phyloP scores from a whole-genome alignment of 1,140 invertebrate genomes.

The Monochamus saltuarius region DNA sequence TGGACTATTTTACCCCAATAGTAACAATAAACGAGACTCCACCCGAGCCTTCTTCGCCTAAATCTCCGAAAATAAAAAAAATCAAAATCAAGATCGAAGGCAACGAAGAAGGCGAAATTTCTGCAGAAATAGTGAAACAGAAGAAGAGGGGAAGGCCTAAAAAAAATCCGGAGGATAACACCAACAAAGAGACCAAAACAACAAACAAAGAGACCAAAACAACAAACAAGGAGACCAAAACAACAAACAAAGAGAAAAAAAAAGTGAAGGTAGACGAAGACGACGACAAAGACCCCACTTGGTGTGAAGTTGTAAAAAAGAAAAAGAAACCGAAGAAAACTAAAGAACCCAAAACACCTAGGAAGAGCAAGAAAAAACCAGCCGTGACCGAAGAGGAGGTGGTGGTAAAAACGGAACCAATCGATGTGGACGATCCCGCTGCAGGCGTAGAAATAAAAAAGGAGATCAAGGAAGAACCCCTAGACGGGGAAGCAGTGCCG shows the following conservation, averaged over 20 bases:
- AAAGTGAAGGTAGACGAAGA: background rate
- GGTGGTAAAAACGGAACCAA: conserved; percentile 9
- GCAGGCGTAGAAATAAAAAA: conserved; percentile 8
- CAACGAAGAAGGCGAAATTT: conserved; percentile 11
- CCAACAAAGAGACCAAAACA: background rate
- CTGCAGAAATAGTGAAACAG: conserved; percentile 16
- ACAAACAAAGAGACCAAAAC: background rate
- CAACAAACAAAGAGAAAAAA: background rate
- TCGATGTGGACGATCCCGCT: background rate
- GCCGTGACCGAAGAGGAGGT: background rate
- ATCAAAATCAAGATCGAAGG: conserved; percentile 24
- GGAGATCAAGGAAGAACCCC: conserved; percentile 11
- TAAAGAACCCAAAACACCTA: background rate
- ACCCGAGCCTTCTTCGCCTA: conserved; percentile 1
- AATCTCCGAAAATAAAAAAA: conserved; percentile 19
- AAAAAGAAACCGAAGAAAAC: conserved; percentile 1
- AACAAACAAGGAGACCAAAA: background rate
- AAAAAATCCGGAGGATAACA: background rate
- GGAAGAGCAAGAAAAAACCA: background rate
- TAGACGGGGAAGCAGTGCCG: conserved; percentile 4
- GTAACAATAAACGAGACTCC: conserved; percentile 30
- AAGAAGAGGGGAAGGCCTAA: conserved; percentile 11
- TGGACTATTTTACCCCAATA: conserved; percentile 35
- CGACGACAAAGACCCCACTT: conserved; percentile 7
- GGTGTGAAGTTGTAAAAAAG: conserved; percentile 1